Percentiles rank a stretch among this genome's conserved stretches.
These are phyloP conservation scores for Stenolophus ochropezus DNA, from an alignment of 2,888 invertebrate species.

Conservation along the genomic window DNA sequence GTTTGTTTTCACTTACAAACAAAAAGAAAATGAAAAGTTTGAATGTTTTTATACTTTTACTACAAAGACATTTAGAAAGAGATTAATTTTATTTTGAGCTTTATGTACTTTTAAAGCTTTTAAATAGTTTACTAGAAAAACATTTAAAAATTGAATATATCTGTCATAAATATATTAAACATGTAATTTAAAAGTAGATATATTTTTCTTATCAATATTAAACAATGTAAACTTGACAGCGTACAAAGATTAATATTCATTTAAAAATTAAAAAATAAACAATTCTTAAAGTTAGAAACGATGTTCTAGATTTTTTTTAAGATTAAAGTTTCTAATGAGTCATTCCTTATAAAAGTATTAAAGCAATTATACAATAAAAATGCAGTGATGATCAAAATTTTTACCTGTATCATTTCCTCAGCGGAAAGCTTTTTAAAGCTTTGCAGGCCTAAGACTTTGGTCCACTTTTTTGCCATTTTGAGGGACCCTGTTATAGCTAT, in stretches of 20 bases:
- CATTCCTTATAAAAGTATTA: background rate
- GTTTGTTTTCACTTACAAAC: background rate
- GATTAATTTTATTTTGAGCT: background rate
- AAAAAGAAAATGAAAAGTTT: background rate
- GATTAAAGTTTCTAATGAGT: no score
- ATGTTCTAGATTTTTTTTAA: no score
- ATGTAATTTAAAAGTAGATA: no score
- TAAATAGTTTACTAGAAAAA: no score
- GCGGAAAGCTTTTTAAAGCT: conserved; percentile 70
- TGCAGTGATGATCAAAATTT: background rate
- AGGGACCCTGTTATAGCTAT: conserved; percentile 69
- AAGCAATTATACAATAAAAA: background rate
- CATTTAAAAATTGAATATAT: no score
- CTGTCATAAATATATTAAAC: no score
- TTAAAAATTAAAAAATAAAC: no score
- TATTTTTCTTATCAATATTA: no score
- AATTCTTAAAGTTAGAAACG: no score
- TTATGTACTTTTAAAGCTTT: no score
- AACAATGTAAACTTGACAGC: no score
- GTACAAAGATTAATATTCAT: no score
- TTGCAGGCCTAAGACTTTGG: conserved; percentile 71
- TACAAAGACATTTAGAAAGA: background rate
- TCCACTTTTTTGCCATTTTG: conserved; percentile 72
- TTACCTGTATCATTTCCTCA: conserved; percentile 72
- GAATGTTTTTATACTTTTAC: background rate